Base-by-base conservation (phyloP, 2,888 invertebrate species). In the Sinhomidia bicolor region DNA sequence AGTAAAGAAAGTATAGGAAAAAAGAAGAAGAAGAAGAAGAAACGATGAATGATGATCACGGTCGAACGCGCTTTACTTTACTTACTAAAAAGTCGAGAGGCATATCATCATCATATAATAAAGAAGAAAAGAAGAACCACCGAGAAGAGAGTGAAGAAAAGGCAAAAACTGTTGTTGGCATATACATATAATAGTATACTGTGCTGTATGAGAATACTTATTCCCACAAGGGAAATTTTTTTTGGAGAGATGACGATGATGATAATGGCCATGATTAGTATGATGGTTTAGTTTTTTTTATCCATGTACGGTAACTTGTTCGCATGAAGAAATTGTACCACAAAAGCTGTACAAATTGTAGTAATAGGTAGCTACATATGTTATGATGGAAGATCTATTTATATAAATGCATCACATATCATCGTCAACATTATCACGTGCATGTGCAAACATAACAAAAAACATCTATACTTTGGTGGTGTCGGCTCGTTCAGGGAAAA, bases 41-140 rank as follows among this genome's bases (percentile, higher is more conserved):
- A 87, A 87, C 87, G 87, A 87, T 87, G 87, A 87, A 87, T 87
- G 82, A 87, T 87, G 87, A 87, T 87, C 82, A 82, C 57, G 82
- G 82, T 82, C 65, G 76, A 87, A 65, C 87, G 57, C 74, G 76
- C n/a, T 51, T 87, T 54, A 68, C 68, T 84, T 60, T 47, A 29
- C 62, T 82, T n/a, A 23, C 82, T 87, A 41, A 65, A 82, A 78
- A 87, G 71, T 82, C 87, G 80, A 82, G 36, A 87, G 71, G 68
- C 68, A 79, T 20, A 76, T n/a, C n/a, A n/a, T n/a, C n/a, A n/a
- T n/a, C n/a, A n/a, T n/a, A 78, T 23, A 71, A 74, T 20, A 79
- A 74, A 23, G 68, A 41, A 68, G 68, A 36, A 68, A 17, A 32
- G n/a, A 32, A 36, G 65, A 62, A 32, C 41, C 17, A 9, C 29